Evolutionary conservation across 2,888 invertebrate genomes (phyloP).

Genomic region (Heliconius cydno): DNA sequence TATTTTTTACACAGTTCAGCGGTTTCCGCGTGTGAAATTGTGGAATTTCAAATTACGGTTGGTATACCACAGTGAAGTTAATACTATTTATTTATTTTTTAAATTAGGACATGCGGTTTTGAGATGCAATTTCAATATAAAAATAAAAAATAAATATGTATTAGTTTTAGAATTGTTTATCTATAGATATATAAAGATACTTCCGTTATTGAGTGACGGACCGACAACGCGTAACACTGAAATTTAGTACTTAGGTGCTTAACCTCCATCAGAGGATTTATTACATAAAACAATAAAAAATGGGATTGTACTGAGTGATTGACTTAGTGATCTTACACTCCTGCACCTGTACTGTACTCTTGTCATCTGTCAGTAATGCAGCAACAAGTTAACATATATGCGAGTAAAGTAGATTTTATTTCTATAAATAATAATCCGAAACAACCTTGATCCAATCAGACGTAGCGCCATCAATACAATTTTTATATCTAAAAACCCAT

Average conservation of each 20-base stretch:
- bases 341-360: too few relatives aligned
- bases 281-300: too few relatives aligned
- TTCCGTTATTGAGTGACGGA: too few relatives aligned
- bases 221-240: too few relatives aligned
- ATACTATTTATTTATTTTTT: slow-evolving; percentile 13
- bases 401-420: background rate
- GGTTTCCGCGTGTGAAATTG: slow-evolving; percentile 13
- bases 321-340: too few relatives aligned
- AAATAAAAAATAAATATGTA: background rate
- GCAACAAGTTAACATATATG: too few relatives aligned
- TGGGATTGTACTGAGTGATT: too few relatives aligned
- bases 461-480: background rate
- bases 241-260: too few relatives aligned
- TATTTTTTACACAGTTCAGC: background rate
- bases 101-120: slow-evolving; percentile 12
- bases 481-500: background rate
- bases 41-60: slow-evolving; percentile 11
- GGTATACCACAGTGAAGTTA: slow-evolving; percentile 4
- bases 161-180: background rate
- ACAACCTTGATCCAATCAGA: background rate
- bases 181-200: too few relatives aligned
- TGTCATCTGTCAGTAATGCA: too few relatives aligned
- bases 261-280: too few relatives aligned
- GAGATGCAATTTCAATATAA: background rate
- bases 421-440: background rate